Evolutionary conservation across 2,888 invertebrate genomes (phyloP).

Genomic region (Dolomedes plantarius): DNA sequence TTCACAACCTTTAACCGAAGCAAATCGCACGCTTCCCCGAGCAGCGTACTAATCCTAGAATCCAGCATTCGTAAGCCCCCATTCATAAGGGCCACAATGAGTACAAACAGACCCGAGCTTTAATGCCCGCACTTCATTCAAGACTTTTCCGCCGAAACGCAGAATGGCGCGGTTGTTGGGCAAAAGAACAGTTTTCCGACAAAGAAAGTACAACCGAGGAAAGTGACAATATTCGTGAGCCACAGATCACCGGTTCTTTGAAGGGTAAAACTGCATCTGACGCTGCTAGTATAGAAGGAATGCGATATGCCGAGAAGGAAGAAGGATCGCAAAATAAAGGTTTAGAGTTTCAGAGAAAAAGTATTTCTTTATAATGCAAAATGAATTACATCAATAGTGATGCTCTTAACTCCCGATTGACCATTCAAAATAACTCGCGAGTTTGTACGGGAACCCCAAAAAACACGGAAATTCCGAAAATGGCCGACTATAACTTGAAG

Average conservation of each 20-base stretch:
- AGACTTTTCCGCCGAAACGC: neutral
- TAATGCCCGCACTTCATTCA: constrained; percentile 12
- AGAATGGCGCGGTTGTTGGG: neutral
- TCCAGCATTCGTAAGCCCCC: neutral
- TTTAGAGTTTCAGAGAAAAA: too few relatives aligned
- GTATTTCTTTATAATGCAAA: too few relatives aligned
- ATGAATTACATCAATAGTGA: too few relatives aligned
- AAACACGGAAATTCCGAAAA: too few relatives aligned
- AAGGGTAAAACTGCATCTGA: neutral
- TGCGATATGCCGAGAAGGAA: too few relatives aligned
- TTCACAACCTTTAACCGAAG: neutral
- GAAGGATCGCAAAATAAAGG: too few relatives aligned
- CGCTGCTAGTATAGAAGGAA: neutral
- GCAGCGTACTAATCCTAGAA: neutral
- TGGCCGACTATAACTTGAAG: too few relatives aligned
- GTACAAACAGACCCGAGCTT: constrained; percentile 1
- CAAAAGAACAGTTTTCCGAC: constrained; percentile 7
- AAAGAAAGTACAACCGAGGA: neutral
- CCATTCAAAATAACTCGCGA: too few relatives aligned
- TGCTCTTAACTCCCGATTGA: too few relatives aligned
- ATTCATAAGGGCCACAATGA: neutral
- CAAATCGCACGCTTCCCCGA: constrained; percentile 6
- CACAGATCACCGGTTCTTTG: neutral
- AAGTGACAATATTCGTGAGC: neutral
- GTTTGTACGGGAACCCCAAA: too few relatives aligned